phyloP scores from a whole-genome alignment of 2,888 invertebrate species.

The Mythimna albipuncta region DNA sequence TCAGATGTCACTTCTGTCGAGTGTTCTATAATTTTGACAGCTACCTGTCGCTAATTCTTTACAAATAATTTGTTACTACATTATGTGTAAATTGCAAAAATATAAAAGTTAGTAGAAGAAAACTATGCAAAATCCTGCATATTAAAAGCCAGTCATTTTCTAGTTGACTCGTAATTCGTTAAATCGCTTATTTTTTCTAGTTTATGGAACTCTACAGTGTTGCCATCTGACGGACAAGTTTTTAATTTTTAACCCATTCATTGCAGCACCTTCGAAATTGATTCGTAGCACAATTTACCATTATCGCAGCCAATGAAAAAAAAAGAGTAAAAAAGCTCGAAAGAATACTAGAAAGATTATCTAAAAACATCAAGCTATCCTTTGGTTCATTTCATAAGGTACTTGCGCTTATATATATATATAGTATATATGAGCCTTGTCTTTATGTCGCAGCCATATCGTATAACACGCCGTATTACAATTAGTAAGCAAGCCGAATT shows the following conservation, averaged over 20 bases:
- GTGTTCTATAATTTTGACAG: background rate
- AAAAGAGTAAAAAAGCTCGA: too few species aligned
- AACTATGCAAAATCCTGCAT: background rate
- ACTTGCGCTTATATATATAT: too few species aligned
- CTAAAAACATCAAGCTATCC: too few species aligned
- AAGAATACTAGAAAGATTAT: too few species aligned
- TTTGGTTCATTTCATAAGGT: too few species aligned
- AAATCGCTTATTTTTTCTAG: background rate
- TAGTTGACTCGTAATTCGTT: background rate
- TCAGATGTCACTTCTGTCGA: slow-evolving; percentile 5
- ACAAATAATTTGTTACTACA: background rate
- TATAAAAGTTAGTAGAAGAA: background rate
- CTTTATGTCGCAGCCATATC: too few species aligned
- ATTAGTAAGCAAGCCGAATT: too few species aligned
- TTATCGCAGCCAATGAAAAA: background rate
- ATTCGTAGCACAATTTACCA: background rate
- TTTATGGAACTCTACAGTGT: slow-evolving; percentile 2
- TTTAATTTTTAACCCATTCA: slow-evolving; percentile 4
- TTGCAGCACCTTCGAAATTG: background rate
- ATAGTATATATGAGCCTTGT: too few species aligned
- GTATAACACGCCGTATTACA: too few species aligned
- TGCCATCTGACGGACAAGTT: background rate
- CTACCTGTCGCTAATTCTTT: background rate
- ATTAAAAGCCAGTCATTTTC: background rate
- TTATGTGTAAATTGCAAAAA: background rate